These are phyloP conservation scores for Diorhabda sublineata DNA, from an alignment of 1,140 invertebrate genomes.

Conservation along the genomic window DNA sequence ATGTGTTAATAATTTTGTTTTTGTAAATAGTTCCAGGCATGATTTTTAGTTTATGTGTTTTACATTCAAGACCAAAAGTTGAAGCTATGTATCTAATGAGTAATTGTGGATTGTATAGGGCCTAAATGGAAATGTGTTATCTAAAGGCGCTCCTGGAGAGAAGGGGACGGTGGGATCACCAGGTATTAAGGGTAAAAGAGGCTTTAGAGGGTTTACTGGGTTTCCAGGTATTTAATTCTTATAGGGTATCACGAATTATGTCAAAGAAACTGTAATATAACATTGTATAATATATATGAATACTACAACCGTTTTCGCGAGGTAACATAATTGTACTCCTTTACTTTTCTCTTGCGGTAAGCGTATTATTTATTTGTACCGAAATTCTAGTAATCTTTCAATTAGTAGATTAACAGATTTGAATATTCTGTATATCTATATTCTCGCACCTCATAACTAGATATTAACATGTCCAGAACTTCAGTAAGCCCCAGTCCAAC, in stretches of 20 bases:
- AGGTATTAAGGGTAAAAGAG: conserved; percentile 82
- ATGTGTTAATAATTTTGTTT: background rate
- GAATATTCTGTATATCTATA: too few relatives aligned
- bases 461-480: too few relatives aligned
- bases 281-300: too few relatives aligned
- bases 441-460: too few relatives aligned
- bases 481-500: too few relatives aligned
- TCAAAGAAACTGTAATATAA: too few relatives aligned
- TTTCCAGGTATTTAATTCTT: conserved; percentile 36
- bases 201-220: conserved; percentile 76
- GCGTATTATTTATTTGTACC: too few relatives aligned
- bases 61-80: conserved; percentile 13
- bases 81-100: conserved; percentile 36
- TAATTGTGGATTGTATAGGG: conserved; percentile 46
- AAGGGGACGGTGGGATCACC: conserved; percentile 58
- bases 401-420: too few relatives aligned
- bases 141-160: conserved; percentile 48
- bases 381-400: too few relatives aligned
- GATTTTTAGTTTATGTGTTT: conserved; percentile 1
- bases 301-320: background rate
- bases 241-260: too few relatives aligned
- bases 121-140: conserved; percentile 48
- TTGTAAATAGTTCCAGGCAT: conserved; percentile 4
- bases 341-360: too few relatives aligned
- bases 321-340: background rate